Conservation (phyloP, 2,888 invertebrate genomes). For the Leptinotarsa tumamoca region DNA sequence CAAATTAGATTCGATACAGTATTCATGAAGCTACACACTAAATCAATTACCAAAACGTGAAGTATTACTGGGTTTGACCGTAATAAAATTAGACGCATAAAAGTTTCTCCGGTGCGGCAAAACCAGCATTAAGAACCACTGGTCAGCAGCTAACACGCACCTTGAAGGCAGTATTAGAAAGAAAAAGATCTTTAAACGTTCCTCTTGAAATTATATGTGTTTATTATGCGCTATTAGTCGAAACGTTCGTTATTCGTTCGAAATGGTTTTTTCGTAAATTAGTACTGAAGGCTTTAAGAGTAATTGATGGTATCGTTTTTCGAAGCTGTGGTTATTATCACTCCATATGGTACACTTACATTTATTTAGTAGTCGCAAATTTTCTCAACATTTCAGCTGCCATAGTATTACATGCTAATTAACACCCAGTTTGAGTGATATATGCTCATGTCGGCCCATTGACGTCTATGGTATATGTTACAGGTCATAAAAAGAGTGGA, state of each 20-base stretch:
- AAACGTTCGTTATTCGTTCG: conserved; percentile 55
- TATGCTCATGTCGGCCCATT: conserved; percentile 2
- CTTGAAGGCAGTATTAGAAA: conserved; percentile 40
- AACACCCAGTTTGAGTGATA: conserved; percentile 18
- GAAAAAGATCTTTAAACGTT: conserved; percentile 40
- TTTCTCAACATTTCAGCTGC: conserved; percentile 38
- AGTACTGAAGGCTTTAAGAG: conserved; percentile 28
- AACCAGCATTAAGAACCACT: conserved; percentile 35
- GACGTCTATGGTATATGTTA: conserved; percentile 6
- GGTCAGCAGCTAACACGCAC: conserved; percentile 25
- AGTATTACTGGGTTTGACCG: conserved; percentile 9
- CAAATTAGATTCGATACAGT: conserved; percentile 2
- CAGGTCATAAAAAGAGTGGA: neutral
- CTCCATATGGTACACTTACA: conserved; percentile 34
- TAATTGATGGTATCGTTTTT: conserved; percentile 38
- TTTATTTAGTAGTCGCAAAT: conserved; percentile 36
- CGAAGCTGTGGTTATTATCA: conserved; percentile 40
- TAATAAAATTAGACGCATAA: conserved; percentile 16
- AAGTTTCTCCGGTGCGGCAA: neutral
- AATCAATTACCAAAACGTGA: conserved; percentile 12
- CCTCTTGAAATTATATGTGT: conserved; percentile 55
- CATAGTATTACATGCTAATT: conserved; percentile 32
- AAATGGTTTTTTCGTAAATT: conserved; percentile 51
- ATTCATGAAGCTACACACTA: neutral
- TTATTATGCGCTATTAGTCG: conserved; percentile 60